Conservation (phyloP, 2,113 vertebrate genomes). For the Merops nubicus region DNA sequence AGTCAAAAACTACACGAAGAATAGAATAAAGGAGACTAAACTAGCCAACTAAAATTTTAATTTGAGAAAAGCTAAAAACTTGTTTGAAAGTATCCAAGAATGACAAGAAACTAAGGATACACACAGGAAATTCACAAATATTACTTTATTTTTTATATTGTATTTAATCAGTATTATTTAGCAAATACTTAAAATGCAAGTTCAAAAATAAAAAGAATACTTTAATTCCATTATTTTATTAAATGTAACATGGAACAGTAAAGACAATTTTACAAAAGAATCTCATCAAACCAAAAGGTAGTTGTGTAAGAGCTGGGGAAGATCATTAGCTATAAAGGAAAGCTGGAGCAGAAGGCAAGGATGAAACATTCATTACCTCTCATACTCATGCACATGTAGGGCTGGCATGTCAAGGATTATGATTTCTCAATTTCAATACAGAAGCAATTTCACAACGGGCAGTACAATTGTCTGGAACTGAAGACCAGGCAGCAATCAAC, state of each 20-base stretch:
- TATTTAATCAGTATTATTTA: neutral
- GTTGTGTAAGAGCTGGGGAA: neutral
- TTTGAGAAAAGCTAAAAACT: neutral
- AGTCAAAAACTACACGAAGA: neutral
- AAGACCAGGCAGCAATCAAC: conserved; percentile 4
- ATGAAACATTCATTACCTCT: neutral
- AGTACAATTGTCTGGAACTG: neutral
- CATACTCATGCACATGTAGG: neutral
- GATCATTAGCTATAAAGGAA: neutral
- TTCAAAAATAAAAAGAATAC: neutral
- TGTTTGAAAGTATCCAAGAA: neutral
- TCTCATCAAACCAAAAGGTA: neutral
- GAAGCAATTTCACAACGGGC: neutral
- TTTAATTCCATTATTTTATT: neutral
- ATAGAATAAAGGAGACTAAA: neutral
- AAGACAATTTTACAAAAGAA: neutral
- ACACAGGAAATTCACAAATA: neutral
- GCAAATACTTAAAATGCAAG: neutral
- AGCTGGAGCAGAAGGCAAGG: neutral
- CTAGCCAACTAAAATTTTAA: neutral
- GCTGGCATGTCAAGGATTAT: neutral
- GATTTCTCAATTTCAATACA: neutral
- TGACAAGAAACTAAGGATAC: neutral
- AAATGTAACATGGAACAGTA: neutral
- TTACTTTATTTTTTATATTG: neutral